These are phyloP conservation scores for Poecilia gillii DNA, from an alignment of 2,797 vertebrate genomes.

Conservation along the genomic window DNA sequence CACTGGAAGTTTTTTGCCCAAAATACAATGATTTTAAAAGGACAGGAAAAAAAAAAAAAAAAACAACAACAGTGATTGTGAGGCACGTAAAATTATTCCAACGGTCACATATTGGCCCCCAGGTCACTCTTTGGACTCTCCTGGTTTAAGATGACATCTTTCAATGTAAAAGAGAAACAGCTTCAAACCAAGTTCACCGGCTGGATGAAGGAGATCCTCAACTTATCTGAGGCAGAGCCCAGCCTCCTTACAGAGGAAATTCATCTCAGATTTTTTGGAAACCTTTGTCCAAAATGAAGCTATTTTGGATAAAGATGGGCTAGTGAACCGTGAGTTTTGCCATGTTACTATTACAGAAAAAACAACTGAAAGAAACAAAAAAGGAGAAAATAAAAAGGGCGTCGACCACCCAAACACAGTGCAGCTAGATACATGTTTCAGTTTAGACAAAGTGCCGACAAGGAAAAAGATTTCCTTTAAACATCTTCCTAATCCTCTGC, in stretches of 20 bases:
- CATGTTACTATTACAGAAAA: not conserved
- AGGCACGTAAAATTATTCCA: no score
- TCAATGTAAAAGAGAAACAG: not conserved
- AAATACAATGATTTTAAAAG: no score
- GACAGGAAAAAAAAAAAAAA: no score
- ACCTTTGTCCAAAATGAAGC: not conserved
- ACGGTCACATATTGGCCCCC: no score
- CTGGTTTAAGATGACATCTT: not conserved
- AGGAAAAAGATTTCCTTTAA: slow-evolving; percentile 34
- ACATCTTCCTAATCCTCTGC: slow-evolving; percentile 40
- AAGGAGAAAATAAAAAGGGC: not conserved
- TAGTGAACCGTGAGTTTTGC: not conserved
- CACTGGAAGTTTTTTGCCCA: no score
- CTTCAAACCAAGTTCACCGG: not conserved
- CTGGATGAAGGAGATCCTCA: not conserved
- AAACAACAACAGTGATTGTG: no score
- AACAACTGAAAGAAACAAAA: not conserved
- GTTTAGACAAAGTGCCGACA: slow-evolving; percentile 29
- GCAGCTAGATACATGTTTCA: slow-evolving; percentile 17
- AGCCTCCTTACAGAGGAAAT: not conserved
- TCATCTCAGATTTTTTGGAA: not conserved
- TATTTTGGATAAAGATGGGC: not conserved
- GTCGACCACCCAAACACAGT: slow-evolving; percentile 54
- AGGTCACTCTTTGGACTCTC: not conserved
- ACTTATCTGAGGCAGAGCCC: not conserved